Conservation (phyloP, 1,140 invertebrate species). For the Pachypeltis micranthus region DNA sequence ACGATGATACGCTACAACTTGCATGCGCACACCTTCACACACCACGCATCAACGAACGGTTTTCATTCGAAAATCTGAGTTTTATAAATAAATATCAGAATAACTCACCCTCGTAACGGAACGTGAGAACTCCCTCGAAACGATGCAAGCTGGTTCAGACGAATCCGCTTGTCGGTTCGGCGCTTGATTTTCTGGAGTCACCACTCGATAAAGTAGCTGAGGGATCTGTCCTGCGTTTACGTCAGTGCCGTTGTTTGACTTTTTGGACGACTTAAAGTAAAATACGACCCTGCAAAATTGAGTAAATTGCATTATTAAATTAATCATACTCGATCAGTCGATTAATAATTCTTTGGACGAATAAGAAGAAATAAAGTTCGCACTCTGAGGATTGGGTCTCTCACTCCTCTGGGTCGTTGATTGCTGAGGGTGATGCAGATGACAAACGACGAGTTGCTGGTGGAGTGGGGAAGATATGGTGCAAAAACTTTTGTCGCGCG, state of each 20-base stretch:
- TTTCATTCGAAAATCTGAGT: too few species aligned
- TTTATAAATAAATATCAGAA: constrained; percentile 12
- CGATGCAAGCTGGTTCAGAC: constrained; percentile 56
- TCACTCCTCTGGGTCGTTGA: too few species aligned
- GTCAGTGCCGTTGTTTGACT: constrained; percentile 97
- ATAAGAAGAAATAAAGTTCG: too few species aligned
- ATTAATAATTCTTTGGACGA: too few species aligned
- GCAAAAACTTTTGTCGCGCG: too few species aligned
- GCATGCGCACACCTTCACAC: not conserved
- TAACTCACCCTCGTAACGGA: constrained; percentile 52
- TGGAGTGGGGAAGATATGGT: too few species aligned
- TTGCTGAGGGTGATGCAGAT: too few species aligned
- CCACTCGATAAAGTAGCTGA: constrained; percentile 76
- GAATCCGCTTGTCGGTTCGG: constrained; percentile 44
- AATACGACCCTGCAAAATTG: constrained; percentile 59
- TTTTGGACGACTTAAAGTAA: constrained; percentile 92
- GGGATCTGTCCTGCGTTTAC: constrained; percentile 96
- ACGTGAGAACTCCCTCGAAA: constrained; percentile 63
- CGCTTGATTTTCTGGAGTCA: constrained; percentile 52
- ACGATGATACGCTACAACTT: not conserved
- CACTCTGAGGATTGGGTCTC: too few species aligned
- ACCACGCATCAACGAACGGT: not conserved
- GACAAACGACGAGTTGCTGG: too few species aligned
- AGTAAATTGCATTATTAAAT: not conserved
- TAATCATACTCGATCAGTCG: too few species aligned